A percentile compares a stretch with the other conserved stretches of the same genome.
Conservation (phyloP, 2,888 invertebrate species). For the Eupithecia exiguata region DNA sequence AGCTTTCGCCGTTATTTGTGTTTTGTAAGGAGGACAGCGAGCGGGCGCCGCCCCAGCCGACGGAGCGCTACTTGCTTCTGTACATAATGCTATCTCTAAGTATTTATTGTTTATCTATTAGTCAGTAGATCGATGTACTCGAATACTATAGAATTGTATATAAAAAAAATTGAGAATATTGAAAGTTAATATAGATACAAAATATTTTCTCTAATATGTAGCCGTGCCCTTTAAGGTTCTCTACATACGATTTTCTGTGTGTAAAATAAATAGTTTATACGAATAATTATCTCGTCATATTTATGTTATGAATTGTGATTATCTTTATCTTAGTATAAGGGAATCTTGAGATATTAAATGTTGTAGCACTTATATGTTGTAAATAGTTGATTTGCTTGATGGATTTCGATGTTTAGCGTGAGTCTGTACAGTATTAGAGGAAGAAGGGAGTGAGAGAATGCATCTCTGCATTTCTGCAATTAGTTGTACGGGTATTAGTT, state of each 20-base stretch:
- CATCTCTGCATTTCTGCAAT: conserved; percentile 70
- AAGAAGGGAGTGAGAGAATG: conserved; percentile 39
- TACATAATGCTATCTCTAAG: conserved; percentile 77
- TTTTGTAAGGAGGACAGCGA: conserved; percentile 48
- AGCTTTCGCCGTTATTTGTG: conserved; percentile 57
- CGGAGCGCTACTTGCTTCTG: conserved; percentile 76
- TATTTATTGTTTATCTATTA: conserved; percentile 81
- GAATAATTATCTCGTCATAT: conserved; percentile 27
- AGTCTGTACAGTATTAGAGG: conserved; percentile 30
- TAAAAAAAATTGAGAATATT: conserved; percentile 28
- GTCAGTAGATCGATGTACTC: conserved; percentile 54
- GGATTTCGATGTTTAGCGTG: conserved; percentile 34
- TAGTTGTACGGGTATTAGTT: conserved; percentile 85
- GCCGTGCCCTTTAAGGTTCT: conserved; percentile 22
- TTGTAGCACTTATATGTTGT: conserved; percentile 37
- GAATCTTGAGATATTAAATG: conserved; percentile 37
- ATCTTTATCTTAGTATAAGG: conserved; percentile 39
- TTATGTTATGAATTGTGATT: conserved; percentile 34
- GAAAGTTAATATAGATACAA: conserved; percentile 20
- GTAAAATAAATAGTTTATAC: conserved; percentile 17
- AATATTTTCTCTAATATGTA: conserved; percentile 29
- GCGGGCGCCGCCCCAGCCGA: conserved; percentile 49
- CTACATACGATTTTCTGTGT: conserved; percentile 29
- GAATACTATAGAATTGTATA: conserved; percentile 49
- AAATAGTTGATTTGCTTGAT: conserved; percentile 33